phyloP scores from a whole-genome alignment of 1,140 invertebrate genomes.

The Microplitis mediator region DNA sequence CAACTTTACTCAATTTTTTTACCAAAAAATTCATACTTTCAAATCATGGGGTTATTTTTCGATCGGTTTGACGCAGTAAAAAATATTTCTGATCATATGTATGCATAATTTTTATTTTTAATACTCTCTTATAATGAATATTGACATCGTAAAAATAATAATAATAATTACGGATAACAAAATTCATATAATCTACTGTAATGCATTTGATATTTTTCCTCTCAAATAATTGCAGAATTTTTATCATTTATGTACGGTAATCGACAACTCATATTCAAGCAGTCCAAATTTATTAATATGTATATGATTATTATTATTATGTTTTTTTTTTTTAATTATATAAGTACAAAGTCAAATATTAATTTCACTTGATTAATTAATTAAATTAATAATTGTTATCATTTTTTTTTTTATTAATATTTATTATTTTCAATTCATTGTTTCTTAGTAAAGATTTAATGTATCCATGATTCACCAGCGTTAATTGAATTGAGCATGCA shows the following conservation, averaged over 20 bases:
- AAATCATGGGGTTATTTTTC: too few species aligned
- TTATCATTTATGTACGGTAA: neutral
- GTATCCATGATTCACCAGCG: constrained; percentile 27
- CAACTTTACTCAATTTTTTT: too few species aligned
- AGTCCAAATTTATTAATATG: constrained; percentile 13
- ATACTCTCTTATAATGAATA: too few species aligned
- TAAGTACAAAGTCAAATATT: constrained; percentile 60
- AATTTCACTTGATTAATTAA: constrained; percentile 22
- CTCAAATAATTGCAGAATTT: neutral
- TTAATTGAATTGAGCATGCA: constrained; percentile 54
- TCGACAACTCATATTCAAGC: neutral
- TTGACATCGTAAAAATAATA: too few species aligned
- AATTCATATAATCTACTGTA: too few species aligned
- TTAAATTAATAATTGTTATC: constrained; percentile 35
- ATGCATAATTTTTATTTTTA: too few species aligned
- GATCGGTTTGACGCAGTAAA: too few species aligned
- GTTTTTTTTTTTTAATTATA: constrained; percentile 37
- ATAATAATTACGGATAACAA: too few species aligned
- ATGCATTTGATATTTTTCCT: too few species aligned
- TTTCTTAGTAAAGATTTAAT: constrained; percentile 17
- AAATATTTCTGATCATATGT: too few species aligned
- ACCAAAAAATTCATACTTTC: too few species aligned
- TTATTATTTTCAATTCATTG: constrained; percentile 25
- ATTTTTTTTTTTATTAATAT: constrained; percentile 24
- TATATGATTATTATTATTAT: constrained; percentile 42